Percentiles rank a stretch among this genome's conserved stretches.
phyloP scores from a whole-genome alignment of 2,797 vertebrate species.

The Margarornis squamiger region DNA sequence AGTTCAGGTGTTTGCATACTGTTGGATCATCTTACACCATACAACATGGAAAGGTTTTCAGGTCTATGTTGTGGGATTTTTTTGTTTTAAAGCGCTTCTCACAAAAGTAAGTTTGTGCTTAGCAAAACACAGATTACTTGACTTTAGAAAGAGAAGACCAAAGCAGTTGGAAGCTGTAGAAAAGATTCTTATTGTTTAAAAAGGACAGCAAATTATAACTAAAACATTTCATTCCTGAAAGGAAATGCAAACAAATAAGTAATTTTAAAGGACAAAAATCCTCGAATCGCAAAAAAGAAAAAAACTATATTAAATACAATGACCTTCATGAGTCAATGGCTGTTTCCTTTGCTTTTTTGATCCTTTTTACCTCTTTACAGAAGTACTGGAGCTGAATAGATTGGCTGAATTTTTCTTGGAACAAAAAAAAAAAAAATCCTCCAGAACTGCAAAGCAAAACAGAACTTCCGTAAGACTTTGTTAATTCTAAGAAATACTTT shows the following conservation, averaged over 20 bases:
- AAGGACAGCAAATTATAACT: neutral
- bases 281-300: neutral
- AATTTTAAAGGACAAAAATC: neutral
- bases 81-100: neutral
- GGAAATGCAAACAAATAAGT: neutral
- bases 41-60: neutral
- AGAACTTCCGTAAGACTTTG: neutral
- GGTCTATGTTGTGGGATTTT: neutral
- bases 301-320: neutral
- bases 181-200: neutral
- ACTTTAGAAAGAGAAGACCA: neutral
- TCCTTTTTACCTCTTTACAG: neutral
- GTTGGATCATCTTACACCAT: neutral
- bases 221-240: neutral
- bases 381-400: neutral
- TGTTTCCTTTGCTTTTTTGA: neutral
- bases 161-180: neutral
- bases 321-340: neutral
- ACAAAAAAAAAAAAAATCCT: neutral
- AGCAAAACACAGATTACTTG: neutral
- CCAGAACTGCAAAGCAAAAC: neutral
- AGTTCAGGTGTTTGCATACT: conserved; percentile 24
- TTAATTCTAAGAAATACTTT: neutral
- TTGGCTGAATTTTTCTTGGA: neutral
- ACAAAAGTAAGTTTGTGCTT: neutral